Evolutionary conservation across 1,140 invertebrate genomes (phyloP), one percentile per base, ranked within the genome.

Genomic region (Apis laboriosa): DNA sequence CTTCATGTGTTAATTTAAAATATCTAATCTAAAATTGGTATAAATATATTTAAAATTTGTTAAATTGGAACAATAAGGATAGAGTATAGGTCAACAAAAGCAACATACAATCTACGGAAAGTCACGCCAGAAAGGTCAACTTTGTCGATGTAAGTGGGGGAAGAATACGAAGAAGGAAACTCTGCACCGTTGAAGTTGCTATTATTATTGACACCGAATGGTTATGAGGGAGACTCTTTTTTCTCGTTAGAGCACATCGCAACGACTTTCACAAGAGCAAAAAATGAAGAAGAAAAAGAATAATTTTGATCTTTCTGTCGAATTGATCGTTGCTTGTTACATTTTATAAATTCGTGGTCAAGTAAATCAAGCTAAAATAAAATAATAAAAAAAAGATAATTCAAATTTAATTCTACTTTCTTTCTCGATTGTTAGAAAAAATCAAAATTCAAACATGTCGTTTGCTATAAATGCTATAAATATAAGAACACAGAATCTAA

Each of bases 171-270:
- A 68, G 80, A 76, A 77, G 80, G 64, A 77, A 75, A 82, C 55
- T 82, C 61, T 82, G 55, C 49, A 60, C 64, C 51, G 78, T 74
- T 28, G 28, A 81, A 82, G 64, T 83, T 28, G 56, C 66, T 77
- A 77, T 83, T 83, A 83, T 83, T 70, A 83, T 83, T 83, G 66
- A 77, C 80, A 83, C 63, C 63, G 63, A 53, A 82, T 60, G 43
- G 66, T 63, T 63, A 70, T 53, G 49, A 70, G 66, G 13, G 28
- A 76, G 12, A 67, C 71, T 66, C 12, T 24, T 61, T 9, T 61
- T 56, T 82, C 74, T 55, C 12, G 2, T 11, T 70, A 1, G 9
- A 43, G 24, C 19, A 63, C 9, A 8, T 13, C 19, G 28, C 51
- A 67, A 81, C 64, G 53, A 63, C 21, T 73, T 71, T 71, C 77